A percentile compares a stretch with the other conserved stretches of the same genome.
Conservation (phyloP, 1,140 invertebrate species). For the Ctenoplectra terminalis region DNA sequence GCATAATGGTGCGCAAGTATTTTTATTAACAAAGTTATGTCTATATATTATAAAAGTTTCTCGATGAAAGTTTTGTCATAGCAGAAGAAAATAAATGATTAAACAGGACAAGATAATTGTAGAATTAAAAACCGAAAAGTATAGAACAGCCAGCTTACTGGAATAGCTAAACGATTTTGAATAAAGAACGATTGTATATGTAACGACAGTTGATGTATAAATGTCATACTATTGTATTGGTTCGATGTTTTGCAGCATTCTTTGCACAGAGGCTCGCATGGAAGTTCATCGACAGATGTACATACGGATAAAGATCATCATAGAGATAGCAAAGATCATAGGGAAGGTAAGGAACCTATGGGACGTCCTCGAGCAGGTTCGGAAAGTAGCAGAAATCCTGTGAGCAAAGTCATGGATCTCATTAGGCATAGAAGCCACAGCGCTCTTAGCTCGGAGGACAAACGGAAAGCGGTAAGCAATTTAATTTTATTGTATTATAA, state of each 20-base stretch:
- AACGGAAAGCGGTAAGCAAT: conserved; percentile 89
- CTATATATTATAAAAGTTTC: too few species aligned
- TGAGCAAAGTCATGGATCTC: conserved; percentile 95
- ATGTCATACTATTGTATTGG: neutral
- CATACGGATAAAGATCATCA: conserved; percentile 74
- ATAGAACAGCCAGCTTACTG: neutral
- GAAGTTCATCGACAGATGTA: conserved; percentile 76
- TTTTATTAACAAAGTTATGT: too few species aligned
- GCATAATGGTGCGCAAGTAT: too few species aligned
- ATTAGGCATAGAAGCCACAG: conserved; percentile 92
- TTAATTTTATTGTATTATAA: neutral
- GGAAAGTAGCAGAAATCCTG: conserved; percentile 86
- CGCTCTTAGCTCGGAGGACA: conserved; percentile 87
- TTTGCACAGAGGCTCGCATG: conserved; percentile 76
- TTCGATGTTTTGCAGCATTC: conserved; percentile 75
- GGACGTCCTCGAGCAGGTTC: conserved; percentile 83
- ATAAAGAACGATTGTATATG: neutral
- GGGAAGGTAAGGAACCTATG: conserved; percentile 72
- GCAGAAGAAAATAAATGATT: neutral
- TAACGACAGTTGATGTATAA: too few species aligned
- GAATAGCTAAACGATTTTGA: neutral
- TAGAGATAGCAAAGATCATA: conserved; percentile 70
- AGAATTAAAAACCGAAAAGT: neutral
- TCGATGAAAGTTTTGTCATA: too few species aligned
- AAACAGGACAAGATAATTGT: neutral